phyloP scores from a whole-genome alignment of 2,113 vertebrate genomes.

The Cettia cetti region DNA sequence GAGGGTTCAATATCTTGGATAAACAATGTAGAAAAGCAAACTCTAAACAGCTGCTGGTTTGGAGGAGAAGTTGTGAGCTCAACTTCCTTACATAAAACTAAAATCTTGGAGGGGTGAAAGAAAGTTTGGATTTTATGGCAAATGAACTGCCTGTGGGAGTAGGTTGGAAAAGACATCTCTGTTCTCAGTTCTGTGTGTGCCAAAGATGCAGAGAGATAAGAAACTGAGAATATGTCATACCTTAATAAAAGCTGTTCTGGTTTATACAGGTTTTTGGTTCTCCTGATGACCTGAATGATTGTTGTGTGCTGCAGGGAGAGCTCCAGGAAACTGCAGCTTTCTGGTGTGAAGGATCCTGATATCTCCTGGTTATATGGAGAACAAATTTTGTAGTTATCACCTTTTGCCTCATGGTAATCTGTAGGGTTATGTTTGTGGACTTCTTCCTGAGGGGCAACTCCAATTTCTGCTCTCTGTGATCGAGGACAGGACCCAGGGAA shows the following conservation, averaged over 20 bases:
- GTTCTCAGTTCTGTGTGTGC: background rate
- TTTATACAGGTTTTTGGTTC: background rate
- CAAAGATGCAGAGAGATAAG: constrained; percentile 8
- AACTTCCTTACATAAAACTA: background rate
- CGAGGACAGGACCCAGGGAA: background rate
- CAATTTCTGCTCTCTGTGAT: background rate
- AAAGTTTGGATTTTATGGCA: constrained; percentile 1
- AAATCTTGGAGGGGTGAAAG: background rate
- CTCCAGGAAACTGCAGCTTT: background rate
- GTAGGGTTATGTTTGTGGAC: background rate
- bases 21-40: background rate
- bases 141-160: constrained; percentile 4
- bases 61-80: background rate
- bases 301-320: background rate
- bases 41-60: background rate
- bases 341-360: background rate
- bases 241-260: background rate
- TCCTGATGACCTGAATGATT: background rate
- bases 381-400: background rate
- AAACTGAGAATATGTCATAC: constrained; percentile 12
- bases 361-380: background rate
- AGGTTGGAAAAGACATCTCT: constrained; percentile 26
- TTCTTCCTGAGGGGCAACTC: background rate
- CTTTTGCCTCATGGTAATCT: background rate
- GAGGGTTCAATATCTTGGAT: background rate